phyloP scores from a whole-genome alignment of 2,797 vertebrate species.

The Orientallactaga sibirica region DNA sequence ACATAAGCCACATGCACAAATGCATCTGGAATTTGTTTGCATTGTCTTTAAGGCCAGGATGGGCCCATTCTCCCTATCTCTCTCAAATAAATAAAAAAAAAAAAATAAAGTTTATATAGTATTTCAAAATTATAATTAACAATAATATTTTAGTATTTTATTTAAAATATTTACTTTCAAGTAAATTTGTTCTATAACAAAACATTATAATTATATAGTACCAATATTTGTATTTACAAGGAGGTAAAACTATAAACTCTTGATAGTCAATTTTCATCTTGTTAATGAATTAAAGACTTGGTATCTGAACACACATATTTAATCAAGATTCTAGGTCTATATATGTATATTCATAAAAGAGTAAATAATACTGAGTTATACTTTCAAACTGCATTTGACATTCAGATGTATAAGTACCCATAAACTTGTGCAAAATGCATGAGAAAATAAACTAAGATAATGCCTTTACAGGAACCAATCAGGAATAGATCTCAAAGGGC shows the following conservation, averaged over 20 bases:
- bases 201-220: too few relatives aligned
- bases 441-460: background rate
- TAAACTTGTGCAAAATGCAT: background rate
- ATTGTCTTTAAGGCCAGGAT: too few relatives aligned
- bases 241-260: background rate
- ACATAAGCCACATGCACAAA: too few relatives aligned
- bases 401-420: background rate
- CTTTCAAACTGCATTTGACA: background rate
- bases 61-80: too few relatives aligned
- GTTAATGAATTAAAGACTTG: background rate
- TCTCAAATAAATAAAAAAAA: too few relatives aligned
- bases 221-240: too few relatives aligned
- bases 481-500: background rate
- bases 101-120: background rate
- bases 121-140: background rate
- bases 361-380: background rate
- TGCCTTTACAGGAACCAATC: background rate
- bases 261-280: background rate
- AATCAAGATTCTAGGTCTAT: background rate
- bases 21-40: too few relatives aligned
- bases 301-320: background rate
- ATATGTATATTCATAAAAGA: background rate
- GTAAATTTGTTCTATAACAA: too few relatives aligned
- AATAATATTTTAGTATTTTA: too few relatives aligned
- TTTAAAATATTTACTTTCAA: too few relatives aligned